Conservation (phyloP, 2,888 invertebrate genomes). For the Serripes groenlandicus region DNA sequence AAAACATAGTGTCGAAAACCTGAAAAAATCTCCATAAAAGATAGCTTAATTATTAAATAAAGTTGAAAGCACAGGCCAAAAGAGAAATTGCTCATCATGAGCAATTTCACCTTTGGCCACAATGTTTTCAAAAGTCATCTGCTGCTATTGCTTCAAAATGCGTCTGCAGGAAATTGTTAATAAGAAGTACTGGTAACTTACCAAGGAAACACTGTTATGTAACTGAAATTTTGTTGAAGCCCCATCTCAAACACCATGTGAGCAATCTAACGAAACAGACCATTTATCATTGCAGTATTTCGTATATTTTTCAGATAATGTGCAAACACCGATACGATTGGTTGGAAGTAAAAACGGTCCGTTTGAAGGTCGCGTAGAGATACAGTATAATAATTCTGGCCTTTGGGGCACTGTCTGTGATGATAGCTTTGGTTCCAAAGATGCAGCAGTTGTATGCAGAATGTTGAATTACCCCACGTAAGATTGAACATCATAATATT, state of each 20-base stretch:
- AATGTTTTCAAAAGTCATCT: too few relatives aligned
- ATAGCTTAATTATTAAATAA: too few relatives aligned
- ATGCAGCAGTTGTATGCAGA: conserved; percentile 69
- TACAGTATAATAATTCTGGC: conserved; percentile 65
- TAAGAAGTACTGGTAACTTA: too few relatives aligned
- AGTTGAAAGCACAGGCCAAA: too few relatives aligned
- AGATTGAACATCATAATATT: not conserved
- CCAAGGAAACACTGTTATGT: too few relatives aligned
- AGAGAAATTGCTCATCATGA: too few relatives aligned
- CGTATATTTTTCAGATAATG: not conserved
- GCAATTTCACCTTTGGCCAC: too few relatives aligned
- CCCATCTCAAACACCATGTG: not conserved
- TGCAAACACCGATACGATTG: conserved; percentile 57
- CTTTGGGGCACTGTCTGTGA: conserved; percentile 76
- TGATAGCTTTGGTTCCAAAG: conserved; percentile 66
- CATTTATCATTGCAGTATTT: too few relatives aligned
- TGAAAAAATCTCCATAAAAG: too few relatives aligned
- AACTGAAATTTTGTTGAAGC: not conserved
- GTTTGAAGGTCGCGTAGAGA: conserved; percentile 68
- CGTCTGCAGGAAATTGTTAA: too few relatives aligned
- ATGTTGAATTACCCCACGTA: conserved; percentile 68
- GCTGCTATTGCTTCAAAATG: too few relatives aligned
- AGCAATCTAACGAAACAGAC: not conserved
- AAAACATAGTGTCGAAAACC: too few relatives aligned
- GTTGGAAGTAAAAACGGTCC: conserved; percentile 51